phyloP scores from a whole-genome alignment of 2,797 vertebrate species.

The Cyclura pinguis region DNA sequence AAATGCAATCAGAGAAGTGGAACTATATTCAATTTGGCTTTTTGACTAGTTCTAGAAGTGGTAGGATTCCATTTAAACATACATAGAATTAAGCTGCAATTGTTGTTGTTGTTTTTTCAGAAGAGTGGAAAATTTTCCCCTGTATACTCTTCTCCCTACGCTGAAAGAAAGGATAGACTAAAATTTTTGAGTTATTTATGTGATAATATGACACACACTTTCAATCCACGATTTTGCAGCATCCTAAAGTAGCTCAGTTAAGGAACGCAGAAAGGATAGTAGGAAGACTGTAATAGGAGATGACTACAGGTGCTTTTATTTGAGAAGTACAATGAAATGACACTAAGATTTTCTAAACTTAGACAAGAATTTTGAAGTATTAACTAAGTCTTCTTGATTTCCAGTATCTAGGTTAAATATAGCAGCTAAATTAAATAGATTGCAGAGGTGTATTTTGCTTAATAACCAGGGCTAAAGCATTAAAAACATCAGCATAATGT shows the following conservation, averaged over 20 bases:
- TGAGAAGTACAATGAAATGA: not conserved
- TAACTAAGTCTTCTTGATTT: no score
- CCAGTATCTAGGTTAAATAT: conserved; percentile 19
- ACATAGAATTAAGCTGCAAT: not conserved
- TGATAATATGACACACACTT: not conserved
- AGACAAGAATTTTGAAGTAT: not conserved
- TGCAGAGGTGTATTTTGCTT: conserved; percentile 19
- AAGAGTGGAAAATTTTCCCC: not conserved
- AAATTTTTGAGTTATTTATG: not conserved
- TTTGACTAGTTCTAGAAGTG: not conserved
- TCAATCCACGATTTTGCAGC: not conserved
- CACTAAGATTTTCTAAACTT: not conserved
- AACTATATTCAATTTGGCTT: not conserved
- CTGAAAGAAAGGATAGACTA: no score
- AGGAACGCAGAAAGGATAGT: not conserved
- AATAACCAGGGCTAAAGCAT: conserved; percentile 21
- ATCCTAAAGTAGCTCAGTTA: not conserved
- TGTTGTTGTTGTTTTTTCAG: no score
- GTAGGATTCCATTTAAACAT: not conserved
- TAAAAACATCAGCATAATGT: conserved; percentile 1
- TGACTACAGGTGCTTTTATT: conserved; percentile 13
- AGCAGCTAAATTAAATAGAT: conserved; percentile 34
- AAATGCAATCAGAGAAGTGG: not conserved
- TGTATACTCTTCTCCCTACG: not conserved
- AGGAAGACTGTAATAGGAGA: conserved; percentile 1